A percentile compares a stretch with the other conserved stretches of the same genome.
Conservation (phyloP, 2,888 invertebrate genomes). For the Drymonia ruficornis region DNA sequence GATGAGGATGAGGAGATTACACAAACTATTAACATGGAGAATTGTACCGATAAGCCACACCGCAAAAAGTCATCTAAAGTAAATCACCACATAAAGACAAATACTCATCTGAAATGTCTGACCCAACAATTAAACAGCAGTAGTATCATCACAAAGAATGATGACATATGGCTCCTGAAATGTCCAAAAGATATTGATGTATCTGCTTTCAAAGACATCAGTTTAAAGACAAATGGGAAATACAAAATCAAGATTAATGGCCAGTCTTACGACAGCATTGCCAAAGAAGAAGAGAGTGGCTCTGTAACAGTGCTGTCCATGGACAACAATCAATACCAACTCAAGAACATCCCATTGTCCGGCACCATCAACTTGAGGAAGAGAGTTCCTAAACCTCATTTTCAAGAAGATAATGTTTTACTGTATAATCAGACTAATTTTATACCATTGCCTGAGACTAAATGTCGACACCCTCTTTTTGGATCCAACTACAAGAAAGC, state of each 20-base stretch:
- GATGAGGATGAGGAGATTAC: constrained; percentile 47
- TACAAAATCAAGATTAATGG: constrained; percentile 65
- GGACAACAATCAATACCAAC: constrained; percentile 34
- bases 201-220: constrained; percentile 43
- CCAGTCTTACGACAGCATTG: constrained; percentile 55
- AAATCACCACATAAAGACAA: constrained; percentile 48
- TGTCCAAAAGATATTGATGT: constrained; percentile 60
- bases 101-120: constrained; percentile 44
- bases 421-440: constrained; percentile 55
- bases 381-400: constrained; percentile 64
- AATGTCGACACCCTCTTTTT: constrained; percentile 72
- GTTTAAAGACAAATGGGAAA: constrained; percentile 53
- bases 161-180: constrained; percentile 66
- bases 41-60: constrained; percentile 7
- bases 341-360: constrained; percentile 47
- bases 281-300: constrained; percentile 36
- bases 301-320: constrained; percentile 44
- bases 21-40: constrained; percentile 2
- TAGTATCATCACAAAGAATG: constrained; percentile 48
- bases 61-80: constrained; percentile 36
- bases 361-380: constrained; percentile 57
- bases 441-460: constrained; percentile 69
- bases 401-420: constrained; percentile 49
- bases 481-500: constrained; percentile 65
- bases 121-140: constrained; percentile 21